These are phyloP conservation scores for Rhaphigaster nebulosa DNA, from an alignment of 2,888 invertebrate species.

Conservation along the genomic window DNA sequence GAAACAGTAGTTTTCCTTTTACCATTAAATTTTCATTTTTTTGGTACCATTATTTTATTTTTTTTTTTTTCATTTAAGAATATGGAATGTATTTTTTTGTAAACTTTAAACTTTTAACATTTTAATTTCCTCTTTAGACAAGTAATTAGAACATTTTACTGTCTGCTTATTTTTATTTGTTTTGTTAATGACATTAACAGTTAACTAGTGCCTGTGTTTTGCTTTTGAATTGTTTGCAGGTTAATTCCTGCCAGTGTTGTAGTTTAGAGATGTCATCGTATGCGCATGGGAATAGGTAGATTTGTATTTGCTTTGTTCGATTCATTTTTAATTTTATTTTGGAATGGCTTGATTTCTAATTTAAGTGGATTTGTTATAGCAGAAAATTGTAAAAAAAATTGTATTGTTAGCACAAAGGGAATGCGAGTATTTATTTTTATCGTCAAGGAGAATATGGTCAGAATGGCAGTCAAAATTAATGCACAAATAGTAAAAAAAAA, in stretches of 20 bases:
- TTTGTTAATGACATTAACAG: background rate
- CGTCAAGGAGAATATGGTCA: too few relatives aligned
- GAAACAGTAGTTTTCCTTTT: too few relatives aligned
- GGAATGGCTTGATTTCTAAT: background rate
- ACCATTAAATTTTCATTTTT: background rate
- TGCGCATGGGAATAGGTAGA: conserved; percentile 45
- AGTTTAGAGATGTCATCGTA: conserved; percentile 22
- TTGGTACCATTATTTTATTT: background rate
- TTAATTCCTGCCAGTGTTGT: conserved; percentile 52
- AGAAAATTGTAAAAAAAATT: conserved; percentile 1
- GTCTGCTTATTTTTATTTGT: background rate
- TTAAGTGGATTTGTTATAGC: background rate
- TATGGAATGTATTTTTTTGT: background rate
- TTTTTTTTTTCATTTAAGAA: background rate
- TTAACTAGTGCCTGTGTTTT: conserved; percentile 17
- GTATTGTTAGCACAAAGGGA: background rate
- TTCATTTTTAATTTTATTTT: background rate
- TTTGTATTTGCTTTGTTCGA: conserved; percentile 16
- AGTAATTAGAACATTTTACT: background rate
- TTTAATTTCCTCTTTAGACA: background rate
- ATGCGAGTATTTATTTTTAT: too few relatives aligned
- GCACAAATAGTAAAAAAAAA: too few relatives aligned
- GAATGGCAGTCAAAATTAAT: too few relatives aligned
- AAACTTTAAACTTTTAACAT: background rate
- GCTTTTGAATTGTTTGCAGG: conserved; percentile 43